A percentile compares a stretch with the other conserved stretches of the same genome.
Conservation (phyloP, 2,888 invertebrate species). For the Oeneis ivallda region DNA sequence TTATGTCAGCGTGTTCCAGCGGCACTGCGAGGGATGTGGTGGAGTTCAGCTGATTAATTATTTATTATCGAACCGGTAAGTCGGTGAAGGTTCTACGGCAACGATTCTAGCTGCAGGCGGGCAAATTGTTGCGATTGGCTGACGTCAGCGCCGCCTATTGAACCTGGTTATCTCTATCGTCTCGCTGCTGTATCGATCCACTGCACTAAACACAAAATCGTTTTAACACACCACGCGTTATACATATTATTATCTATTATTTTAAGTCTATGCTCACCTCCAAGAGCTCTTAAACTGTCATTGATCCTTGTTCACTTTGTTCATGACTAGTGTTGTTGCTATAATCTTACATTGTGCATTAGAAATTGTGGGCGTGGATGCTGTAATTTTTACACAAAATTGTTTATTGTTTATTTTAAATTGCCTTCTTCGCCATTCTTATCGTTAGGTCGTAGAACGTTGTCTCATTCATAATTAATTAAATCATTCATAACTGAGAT, state of each 20-base stretch:
- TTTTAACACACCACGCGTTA: slow-evolving; percentile 35
- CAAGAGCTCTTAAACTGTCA: slow-evolving; percentile 41
- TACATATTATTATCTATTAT: slow-evolving; percentile 39
- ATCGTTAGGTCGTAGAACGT: slow-evolving; percentile 18
- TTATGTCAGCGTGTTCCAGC: slow-evolving; percentile 39
- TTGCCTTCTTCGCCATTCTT: neutral
- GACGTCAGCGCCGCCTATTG: slow-evolving; percentile 73
- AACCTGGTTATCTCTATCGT: slow-evolving; percentile 63
- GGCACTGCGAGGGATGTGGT: slow-evolving; percentile 64
- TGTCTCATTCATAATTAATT: slow-evolving; percentile 40
- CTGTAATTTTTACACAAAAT: neutral
- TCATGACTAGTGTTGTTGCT: too few species aligned
- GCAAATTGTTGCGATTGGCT: slow-evolving; percentile 62
- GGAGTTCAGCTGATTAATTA: slow-evolving; percentile 53
- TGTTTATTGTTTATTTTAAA: neutral
- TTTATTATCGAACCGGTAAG: slow-evolving; percentile 65
- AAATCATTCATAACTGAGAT: slow-evolving; percentile 55
- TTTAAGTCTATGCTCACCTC: slow-evolving; percentile 39
- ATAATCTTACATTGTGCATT: neutral
- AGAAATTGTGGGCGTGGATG: neutral
- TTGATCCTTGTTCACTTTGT: slow-evolving; percentile 44
- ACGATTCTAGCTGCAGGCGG: slow-evolving; percentile 67
- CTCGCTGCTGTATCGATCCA: slow-evolving; percentile 70
- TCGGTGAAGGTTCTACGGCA: slow-evolving; percentile 77
- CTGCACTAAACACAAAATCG: slow-evolving; percentile 62